Evolutionary conservation across 1,140 invertebrate genomes (phyloP), one percentile per base, ranked within the genome.

Genomic region (Dermatophagoides farinae): DNA sequence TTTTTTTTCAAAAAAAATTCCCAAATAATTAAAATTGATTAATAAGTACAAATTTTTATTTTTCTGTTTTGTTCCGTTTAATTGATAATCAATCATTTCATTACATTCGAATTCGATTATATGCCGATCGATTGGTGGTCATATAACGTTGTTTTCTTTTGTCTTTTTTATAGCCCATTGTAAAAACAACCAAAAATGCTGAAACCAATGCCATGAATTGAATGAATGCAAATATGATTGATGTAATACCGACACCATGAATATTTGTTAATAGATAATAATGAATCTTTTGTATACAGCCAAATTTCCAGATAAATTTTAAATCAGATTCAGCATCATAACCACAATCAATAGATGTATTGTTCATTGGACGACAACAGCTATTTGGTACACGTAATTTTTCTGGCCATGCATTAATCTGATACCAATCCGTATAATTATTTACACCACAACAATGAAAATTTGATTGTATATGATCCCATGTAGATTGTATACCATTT

Each of bases 391-490:
- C 84, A 65, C 78, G 78, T 58, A 79, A 76, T 61, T 82, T 77
- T 20, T 76, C 74, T 1, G 80, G 81, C 84, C 84, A 86, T 0
- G 83, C 82, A 31, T 78, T 74, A n/a, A 85, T 82, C 65, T 82
- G 76, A 70, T 80, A 86, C 86, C 86, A 90, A 68, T 90, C 86
- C 55, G 80, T 80, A 67, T 85, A 84, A 38, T 80, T 80, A 46
- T 80, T 75, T 0, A 89, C 82, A n/a, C 86, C 86, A 70, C 86
- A 90, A 67, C 86, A 90, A 55, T 82, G 77, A 62, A 86, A 83
- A 68, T 82, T 76, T 18, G 72, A 73, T 65, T 87, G 85, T 57
- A 86, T 75, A 47, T 79, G 76, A 70, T 84, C 79, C 84, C 84
- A 86, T 60, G 84, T 77, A 10, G 75, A 71, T 5, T 78, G 74